Conservation (phyloP, 2,113 vertebrate genomes). For the Sylvietta virens region DNA sequence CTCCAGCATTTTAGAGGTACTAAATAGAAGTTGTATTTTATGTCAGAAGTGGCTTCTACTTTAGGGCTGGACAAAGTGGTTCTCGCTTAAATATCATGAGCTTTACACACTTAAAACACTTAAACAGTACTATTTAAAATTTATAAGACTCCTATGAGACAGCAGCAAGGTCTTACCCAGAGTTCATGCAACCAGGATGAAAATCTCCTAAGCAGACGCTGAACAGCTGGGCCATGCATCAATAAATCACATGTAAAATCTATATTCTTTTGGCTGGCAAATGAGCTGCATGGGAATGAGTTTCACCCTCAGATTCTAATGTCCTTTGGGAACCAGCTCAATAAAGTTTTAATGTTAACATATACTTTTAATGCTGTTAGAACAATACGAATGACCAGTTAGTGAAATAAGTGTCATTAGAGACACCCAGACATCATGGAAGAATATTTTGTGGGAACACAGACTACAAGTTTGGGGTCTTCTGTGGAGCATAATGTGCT, state of each 20-base stretch:
- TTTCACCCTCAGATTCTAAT: background rate
- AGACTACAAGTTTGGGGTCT: background rate
- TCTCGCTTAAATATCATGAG: background rate
- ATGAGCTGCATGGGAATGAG: background rate
- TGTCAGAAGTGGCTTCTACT: background rate
- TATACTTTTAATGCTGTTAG: background rate
- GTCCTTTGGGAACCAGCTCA: background rate
- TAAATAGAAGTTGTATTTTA: background rate
- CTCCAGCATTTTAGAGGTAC: background rate
- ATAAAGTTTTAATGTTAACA: background rate
- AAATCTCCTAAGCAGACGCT: constrained; percentile 19
- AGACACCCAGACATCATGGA: background rate
- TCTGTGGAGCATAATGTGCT: background rate
- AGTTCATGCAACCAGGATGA: background rate
- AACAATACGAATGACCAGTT: background rate
- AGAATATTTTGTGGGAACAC: background rate
- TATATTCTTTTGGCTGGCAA: background rate
- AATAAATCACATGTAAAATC: background rate
- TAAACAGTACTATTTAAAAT: background rate
- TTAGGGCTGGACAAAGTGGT: background rate
- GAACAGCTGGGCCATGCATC: constrained; percentile 16
- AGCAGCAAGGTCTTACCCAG: background rate
- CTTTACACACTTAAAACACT: background rate
- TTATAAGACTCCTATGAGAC: background rate
- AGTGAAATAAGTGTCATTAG: background rate